Percentiles rank a stretch among this genome's conserved stretches.
These are phyloP conservation scores for Drosophila siamana DNA, from an alignment of 2,888 invertebrate species.

Conservation along the genomic window DNA sequence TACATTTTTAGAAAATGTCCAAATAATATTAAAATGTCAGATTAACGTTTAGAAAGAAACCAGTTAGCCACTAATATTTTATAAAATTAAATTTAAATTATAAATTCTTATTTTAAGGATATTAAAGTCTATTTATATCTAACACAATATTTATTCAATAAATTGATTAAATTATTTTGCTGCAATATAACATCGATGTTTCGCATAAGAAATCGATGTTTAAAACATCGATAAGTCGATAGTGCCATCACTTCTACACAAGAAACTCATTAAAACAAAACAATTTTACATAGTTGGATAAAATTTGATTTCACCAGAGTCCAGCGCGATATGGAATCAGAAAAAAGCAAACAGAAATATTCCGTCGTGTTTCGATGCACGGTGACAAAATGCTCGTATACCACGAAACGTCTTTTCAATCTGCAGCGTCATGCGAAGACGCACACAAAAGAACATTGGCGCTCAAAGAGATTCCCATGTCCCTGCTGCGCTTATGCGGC, in stretches of 20 bases:
- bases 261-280: slow-evolving; percentile 7
- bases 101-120: no score
- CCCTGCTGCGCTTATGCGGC: slow-evolving; percentile 53
- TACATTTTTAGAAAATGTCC: no score
- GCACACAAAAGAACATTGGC: slow-evolving; percentile 47
- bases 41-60: no score
- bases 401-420: slow-evolving; percentile 43
- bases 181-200: no score
- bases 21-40: no score
- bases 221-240: slow-evolving; percentile 3
- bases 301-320: not conserved
- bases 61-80: no score
- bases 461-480: slow-evolving; percentile 50
- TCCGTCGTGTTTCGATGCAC: slow-evolving; percentile 37
- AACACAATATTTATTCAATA: no score
- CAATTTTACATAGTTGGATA: not conserved
- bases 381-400: slow-evolving; percentile 44
- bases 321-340: slow-evolving; percentile 18
- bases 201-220: slow-evolving; percentile 21
- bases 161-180: no score
- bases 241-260: not conserved
- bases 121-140: no score
- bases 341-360: slow-evolving; percentile 10
- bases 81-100: no score
- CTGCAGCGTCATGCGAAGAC: slow-evolving; percentile 50